phyloP scores from a whole-genome alignment of 2,797 vertebrate species.

The Amblyopsis hoosieri region DNA sequence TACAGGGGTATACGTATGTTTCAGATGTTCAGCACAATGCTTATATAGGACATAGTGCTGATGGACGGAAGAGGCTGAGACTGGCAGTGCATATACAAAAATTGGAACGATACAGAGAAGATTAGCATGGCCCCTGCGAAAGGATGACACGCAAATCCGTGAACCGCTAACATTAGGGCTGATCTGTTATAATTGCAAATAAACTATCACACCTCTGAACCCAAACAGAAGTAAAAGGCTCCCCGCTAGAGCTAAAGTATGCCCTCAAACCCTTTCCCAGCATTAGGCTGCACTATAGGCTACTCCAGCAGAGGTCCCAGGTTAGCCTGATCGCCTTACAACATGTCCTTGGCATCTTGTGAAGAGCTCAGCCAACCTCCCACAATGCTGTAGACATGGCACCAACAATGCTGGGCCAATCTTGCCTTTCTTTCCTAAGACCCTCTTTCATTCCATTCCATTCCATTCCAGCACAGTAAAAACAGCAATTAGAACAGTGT shows the following conservation, averaged over 20 bases:
- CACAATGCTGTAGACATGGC: slow-evolving; percentile 22
- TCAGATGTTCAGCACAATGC: too few relatives aligned
- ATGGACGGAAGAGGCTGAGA: too few relatives aligned
- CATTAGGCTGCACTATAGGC: slow-evolving; percentile 8
- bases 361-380: slow-evolving; percentile 36
- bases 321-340: slow-evolving; percentile 14
- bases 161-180: too few relatives aligned
- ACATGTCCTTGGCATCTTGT: slow-evolving; percentile 40
- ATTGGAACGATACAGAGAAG: too few relatives aligned
- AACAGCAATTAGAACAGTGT: slow-evolving; percentile 57
- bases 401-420: slow-evolving; percentile 14
- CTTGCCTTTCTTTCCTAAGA: slow-evolving; percentile 33
- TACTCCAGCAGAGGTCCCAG: slow-evolving; percentile 27
- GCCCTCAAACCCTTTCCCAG: background rate
- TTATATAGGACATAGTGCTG: too few relatives aligned
- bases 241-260: background rate
- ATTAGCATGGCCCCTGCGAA: too few relatives aligned
- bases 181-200: background rate
- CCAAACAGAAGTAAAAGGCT: background rate
- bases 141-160: too few relatives aligned
- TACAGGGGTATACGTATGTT: too few relatives aligned
- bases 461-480: slow-evolving; percentile 46
- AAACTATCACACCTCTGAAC: background rate
- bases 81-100: too few relatives aligned
- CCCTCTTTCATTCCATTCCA: slow-evolving; percentile 51